These are phyloP conservation scores for Larimichthys polyactis DNA, from an alignment of 2,113 vertebrate species.

Conservation along the genomic window DNA sequence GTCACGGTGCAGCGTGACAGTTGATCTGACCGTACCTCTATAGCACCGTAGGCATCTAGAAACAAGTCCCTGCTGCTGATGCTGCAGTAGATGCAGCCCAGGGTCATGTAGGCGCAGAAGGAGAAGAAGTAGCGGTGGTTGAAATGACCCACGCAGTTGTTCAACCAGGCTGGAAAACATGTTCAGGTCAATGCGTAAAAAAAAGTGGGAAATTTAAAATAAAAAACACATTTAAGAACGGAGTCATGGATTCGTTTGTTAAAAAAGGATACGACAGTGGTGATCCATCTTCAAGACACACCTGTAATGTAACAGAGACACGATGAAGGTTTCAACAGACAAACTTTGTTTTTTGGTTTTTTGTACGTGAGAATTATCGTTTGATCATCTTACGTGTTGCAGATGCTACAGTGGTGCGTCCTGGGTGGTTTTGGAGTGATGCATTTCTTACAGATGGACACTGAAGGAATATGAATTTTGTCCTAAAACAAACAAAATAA, in stretches of 20 bases:
- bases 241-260: neutral
- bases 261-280: slow-evolving; percentile 99
- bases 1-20: neutral
- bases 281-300: slow-evolving; percentile 99
- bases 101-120: slow-evolving; percentile 97
- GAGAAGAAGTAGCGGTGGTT: slow-evolving; percentile 99
- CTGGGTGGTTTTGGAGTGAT: slow-evolving; percentile 94
- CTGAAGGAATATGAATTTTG: slow-evolving; percentile 75
- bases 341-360: too few species aligned
- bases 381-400: slow-evolving; percentile 87
- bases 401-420: slow-evolving; percentile 99
- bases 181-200: slow-evolving; percentile 61
- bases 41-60: slow-evolving; percentile 90
- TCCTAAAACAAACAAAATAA: slow-evolving; percentile 45
- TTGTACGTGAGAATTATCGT: neutral
- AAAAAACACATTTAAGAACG: too few species aligned
- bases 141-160: slow-evolving; percentile 98
- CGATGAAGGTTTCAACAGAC: neutral
- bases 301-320: slow-evolving; percentile 77
- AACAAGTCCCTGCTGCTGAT: slow-evolving; percentile 92
- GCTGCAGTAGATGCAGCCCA: slow-evolving; percentile 98
- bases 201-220: neutral
- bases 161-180: slow-evolving; percentile 91
- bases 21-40: slow-evolving; percentile 88
- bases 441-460: slow-evolving; percentile 97